Evolutionary conservation across 2,113 vertebrate species (phyloP), one percentile per base, ranked within the genome.

Genomic region (Gymnorhina tibicen): DNA sequence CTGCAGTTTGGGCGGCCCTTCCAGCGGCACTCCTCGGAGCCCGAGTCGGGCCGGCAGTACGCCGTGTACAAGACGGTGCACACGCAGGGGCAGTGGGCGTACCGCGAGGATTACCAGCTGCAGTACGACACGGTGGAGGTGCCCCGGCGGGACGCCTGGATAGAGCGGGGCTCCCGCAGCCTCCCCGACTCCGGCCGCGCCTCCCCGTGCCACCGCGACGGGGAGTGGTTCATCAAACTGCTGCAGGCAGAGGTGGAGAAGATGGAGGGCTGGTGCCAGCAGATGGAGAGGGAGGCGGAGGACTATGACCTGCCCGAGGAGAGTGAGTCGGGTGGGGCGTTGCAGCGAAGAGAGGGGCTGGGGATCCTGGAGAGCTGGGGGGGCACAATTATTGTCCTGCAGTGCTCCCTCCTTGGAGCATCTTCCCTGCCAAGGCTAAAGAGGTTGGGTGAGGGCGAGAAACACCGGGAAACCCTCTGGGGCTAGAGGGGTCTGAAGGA

Each of bases 261-360:
- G 98, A 98, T 99, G 98, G 99, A 99, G 97, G 98, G 98, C 28
- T 99, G 99, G 99, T 99, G 99, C 97, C 99, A 99, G 98, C 99
- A 98, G 97, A 99, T 99, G 99, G 99, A 99, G 94, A 98, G 98
- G 39, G 99, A 99, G 96, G 99, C 99, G 0, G 99, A 99, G 97
- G 99, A 99, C 92, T 99, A 99, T 0, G 99, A 99, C 89, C 98
- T 99, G 93, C 99, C 99, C 0, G 99, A 99, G 93, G 99, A 99
- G 97, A 98, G 99, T 99, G 97, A 99, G 99, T 98, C 0, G 5
- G 24, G 64, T 13, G 27, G 17, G 13, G 15, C 8, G 7, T 19
- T 10, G 23, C 0, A 22, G 53, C 5, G 3, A 15, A 0, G 4
- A 47, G 26, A 56, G 28, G 22, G 12, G 26, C 13, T 41, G 55